A percentile compares a stretch with the other conserved stretches of the same genome.
These are phyloP conservation scores for Plusia festucae DNA, from an alignment of 2,888 invertebrate species.

Conservation along the genomic window DNA sequence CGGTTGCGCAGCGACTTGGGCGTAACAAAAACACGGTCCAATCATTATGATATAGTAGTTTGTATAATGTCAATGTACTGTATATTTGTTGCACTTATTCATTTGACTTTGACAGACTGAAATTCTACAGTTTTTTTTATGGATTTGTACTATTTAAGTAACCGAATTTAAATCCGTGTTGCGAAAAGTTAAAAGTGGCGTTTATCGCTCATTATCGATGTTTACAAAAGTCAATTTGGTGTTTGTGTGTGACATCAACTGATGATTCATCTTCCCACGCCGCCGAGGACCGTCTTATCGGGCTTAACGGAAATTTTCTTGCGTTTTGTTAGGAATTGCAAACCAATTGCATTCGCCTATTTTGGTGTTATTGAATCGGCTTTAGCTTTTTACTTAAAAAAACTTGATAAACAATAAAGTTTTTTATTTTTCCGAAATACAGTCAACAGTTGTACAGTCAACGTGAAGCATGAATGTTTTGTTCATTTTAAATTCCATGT, in stretches of 20 bases:
- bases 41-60: slow-evolving; percentile 66
- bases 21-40: slow-evolving; percentile 74
- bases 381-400: slow-evolving; percentile 50
- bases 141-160: slow-evolving; percentile 28
- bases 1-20: slow-evolving; percentile 53
- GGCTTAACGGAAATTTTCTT: slow-evolving; percentile 61
- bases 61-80: slow-evolving; percentile 65
- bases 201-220: slow-evolving; percentile 52
- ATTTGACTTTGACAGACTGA: slow-evolving; percentile 23
- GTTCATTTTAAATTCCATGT: slow-evolving; percentile 16
- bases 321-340: slow-evolving; percentile 55
- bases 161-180: slow-evolving; percentile 14
- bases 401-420: too few relatives aligned
- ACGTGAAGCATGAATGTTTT: slow-evolving; percentile 26
- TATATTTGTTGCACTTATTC: slow-evolving; percentile 61
- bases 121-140: slow-evolving; percentile 27
- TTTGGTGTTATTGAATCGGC: slow-evolving; percentile 59
- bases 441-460: slow-evolving; percentile 17
- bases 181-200: slow-evolving; percentile 20
- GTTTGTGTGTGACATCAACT: slow-evolving; percentile 68
- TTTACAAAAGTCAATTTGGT: slow-evolving; percentile 63
- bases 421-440: slow-evolving; percentile 36
- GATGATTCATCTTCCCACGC: slow-evolving; percentile 72
- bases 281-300: slow-evolving; percentile 49
- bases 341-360: slow-evolving; percentile 59